These are phyloP conservation scores for Hylyphantes graminicola DNA, from an alignment of 1,140 invertebrate genomes.

Conservation along the genomic window DNA sequence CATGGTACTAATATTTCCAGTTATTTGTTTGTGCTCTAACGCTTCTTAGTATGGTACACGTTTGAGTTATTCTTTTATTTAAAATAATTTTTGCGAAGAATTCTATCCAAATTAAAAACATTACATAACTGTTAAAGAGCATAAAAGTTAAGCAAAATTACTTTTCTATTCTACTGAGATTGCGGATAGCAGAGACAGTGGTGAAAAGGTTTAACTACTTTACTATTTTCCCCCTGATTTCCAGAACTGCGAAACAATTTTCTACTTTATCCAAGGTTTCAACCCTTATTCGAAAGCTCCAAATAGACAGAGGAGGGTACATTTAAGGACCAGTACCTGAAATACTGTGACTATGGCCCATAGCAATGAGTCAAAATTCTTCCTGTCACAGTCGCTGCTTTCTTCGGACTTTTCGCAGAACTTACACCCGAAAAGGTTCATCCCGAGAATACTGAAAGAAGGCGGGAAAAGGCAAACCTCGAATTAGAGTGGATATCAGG, in stretches of 20 bases:
- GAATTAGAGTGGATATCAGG: slow-evolving; percentile 40
- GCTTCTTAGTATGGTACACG: no score
- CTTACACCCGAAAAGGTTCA: slow-evolving; percentile 99
- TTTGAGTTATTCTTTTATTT: no score
- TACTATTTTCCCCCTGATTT: no score
- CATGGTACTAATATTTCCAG: no score
- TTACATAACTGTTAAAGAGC: no score
- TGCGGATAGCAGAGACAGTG: no score
- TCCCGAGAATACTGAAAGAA: slow-evolving; percentile 93
- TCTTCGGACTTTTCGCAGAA: slow-evolving; percentile 88
- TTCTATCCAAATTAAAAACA: no score
- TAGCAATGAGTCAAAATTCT: slow-evolving; percentile 99
- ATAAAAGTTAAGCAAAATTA: no score
- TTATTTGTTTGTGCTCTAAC: no score
- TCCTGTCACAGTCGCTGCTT: slow-evolving; percentile 79
- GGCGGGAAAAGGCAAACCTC: slow-evolving; percentile 53
- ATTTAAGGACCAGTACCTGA: slow-evolving; percentile 81
- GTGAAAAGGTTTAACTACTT: no score
- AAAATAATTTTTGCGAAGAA: no score
- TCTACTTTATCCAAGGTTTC: slow-evolving; percentile 37
- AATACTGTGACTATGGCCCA: slow-evolving; percentile 99
- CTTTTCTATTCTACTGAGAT: no score
- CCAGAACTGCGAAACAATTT: background rate
- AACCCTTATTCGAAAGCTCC: slow-evolving; percentile 19
- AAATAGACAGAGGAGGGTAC: slow-evolving; percentile 3